These are phyloP conservation scores for Percopsis omiscomaycus DNA, from an alignment of 2,797 vertebrate species.

Conservation along the genomic window DNA sequence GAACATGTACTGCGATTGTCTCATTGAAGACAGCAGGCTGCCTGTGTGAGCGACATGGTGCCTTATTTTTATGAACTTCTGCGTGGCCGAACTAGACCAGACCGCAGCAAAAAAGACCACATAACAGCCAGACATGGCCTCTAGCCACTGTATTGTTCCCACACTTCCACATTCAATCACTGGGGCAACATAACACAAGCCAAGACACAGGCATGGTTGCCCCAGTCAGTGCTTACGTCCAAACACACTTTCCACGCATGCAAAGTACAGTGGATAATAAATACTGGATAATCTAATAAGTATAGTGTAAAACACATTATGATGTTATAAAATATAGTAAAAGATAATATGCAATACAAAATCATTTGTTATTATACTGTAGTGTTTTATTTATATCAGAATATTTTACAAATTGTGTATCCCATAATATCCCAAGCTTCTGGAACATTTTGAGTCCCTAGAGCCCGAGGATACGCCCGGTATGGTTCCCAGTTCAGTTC, in stretches of 20 bases:
- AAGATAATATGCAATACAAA: too few relatives aligned
- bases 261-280: not conserved
- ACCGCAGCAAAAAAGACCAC: slow-evolving; percentile 14
- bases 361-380: too few relatives aligned
- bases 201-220: slow-evolving; percentile 21
- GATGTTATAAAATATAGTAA: too few relatives aligned
- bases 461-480: too few relatives aligned
- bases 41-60: slow-evolving; percentile 19
- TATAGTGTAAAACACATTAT: too few relatives aligned
- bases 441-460: too few relatives aligned
- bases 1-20: slow-evolving; percentile 36
- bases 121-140: slow-evolving; percentile 36
- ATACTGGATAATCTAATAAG: too few relatives aligned
- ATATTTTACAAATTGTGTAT: too few relatives aligned
- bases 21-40: slow-evolving; percentile 26
- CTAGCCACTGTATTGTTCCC: slow-evolving; percentile 52
- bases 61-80: slow-evolving; percentile 49
- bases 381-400: too few relatives aligned
- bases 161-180: slow-evolving; percentile 49
- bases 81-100: slow-evolving; percentile 13
- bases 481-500: too few relatives aligned
- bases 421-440: too few relatives aligned
- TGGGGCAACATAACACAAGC: slow-evolving; percentile 14
- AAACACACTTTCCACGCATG: slow-evolving; percentile 24
- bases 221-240: slow-evolving; percentile 29